Conservation (phyloP, 2,113 vertebrate species). For the Phalacrocorax aristotelis region DNA sequence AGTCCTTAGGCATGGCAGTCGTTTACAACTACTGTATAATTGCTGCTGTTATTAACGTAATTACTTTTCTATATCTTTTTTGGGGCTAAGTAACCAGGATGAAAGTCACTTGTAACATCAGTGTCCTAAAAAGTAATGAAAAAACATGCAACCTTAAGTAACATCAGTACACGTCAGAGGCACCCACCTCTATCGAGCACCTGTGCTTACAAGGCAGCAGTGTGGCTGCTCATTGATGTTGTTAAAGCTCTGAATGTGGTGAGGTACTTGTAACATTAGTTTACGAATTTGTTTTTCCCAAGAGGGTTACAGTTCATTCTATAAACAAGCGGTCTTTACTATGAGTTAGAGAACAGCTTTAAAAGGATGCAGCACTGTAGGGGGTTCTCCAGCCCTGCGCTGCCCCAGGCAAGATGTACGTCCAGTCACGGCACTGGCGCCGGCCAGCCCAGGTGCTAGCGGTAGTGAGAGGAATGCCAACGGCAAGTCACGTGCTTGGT, state of each 20-base stretch:
- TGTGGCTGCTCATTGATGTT: too few species aligned
- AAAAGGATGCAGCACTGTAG: rapidly evolving
- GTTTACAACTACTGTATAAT: not conserved
- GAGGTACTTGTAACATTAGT: not conserved
- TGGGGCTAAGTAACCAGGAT: not conserved
- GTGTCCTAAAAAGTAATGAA: not conserved
- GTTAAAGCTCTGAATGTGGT: not conserved
- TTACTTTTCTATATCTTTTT: not conserved
- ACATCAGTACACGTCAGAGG: not conserved
- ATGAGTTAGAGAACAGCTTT: not conserved
- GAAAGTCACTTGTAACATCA: not conserved
- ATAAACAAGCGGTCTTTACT: not conserved
- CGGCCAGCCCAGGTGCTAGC: rapidly evolving
- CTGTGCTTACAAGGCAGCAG: not conserved
- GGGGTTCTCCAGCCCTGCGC: rapidly evolving
- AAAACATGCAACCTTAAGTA: not conserved
- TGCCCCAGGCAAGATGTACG: rapidly evolving
- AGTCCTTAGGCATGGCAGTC: too few species aligned
- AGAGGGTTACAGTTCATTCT: not conserved
- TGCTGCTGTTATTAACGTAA: not conserved
- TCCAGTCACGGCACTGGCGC: rapidly evolving
- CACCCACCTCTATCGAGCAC: not conserved
- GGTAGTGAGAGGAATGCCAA: not conserved
- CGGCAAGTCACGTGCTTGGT: rapidly evolving
- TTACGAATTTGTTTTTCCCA: not conserved